Percentiles rank a stretch among this genome's conserved stretches.
These are phyloP conservation scores for Clarias platycephalus DNA, from an alignment of 2,797 vertebrate species.

Conservation along the genomic window DNA sequence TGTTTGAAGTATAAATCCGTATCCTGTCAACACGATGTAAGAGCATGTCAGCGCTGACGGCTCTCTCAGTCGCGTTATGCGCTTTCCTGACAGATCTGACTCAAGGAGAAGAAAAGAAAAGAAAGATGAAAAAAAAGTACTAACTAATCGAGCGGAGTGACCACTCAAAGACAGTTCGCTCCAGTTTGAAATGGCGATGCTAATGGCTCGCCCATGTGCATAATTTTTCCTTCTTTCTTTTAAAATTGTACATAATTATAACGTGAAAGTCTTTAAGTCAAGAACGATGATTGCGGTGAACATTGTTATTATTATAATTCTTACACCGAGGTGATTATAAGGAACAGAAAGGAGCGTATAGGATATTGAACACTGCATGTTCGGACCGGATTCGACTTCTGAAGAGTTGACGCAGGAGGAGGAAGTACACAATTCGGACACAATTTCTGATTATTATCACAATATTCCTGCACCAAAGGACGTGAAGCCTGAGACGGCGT, in stretches of 20 bases:
- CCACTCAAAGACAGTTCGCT: constrained; percentile 64
- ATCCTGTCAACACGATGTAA: constrained; percentile 30
- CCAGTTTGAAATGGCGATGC: constrained; percentile 53
- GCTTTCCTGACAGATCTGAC: constrained; percentile 48
- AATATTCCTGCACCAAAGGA: neutral
- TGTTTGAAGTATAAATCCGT: constrained; percentile 52
- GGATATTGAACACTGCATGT: neutral
- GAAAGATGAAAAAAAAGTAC: constrained; percentile 34
- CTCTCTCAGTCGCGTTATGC: constrained; percentile 40
- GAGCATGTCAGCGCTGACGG: constrained; percentile 38
- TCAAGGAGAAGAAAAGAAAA: constrained; percentile 27
- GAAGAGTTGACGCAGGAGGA: neutral
- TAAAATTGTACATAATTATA: constrained; percentile 62
- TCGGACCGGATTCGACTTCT: neutral
- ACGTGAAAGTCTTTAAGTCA: constrained; percentile 52
- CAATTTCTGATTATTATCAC: neutral
- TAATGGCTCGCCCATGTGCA: constrained; percentile 68
- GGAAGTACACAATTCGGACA: neutral
- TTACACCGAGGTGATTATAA: constrained; percentile 7
- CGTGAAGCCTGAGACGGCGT: neutral
- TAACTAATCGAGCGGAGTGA: constrained; percentile 43
- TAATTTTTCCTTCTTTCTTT: constrained; percentile 70
- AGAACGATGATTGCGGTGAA: constrained; percentile 21
- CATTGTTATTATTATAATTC: constrained; percentile 10
- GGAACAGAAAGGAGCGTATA: constrained; percentile 10